Evolutionary conservation across 2,888 invertebrate species (phyloP).

Genomic region (Tachystola acroxantha): DNA sequence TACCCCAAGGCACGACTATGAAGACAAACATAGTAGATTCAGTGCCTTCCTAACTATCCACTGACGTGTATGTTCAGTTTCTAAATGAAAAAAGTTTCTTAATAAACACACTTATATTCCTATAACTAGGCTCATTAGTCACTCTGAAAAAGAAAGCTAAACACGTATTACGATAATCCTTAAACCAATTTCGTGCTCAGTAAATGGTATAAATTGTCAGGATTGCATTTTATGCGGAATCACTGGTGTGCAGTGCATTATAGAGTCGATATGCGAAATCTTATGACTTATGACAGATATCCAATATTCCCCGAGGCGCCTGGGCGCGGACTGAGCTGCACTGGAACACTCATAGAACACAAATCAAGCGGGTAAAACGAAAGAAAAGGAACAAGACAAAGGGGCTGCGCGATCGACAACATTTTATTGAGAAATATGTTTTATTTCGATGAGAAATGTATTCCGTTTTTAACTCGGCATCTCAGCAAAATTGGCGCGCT

Average conservation of each 20-base stretch:
- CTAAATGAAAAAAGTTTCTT: too few relatives aligned
- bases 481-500: background rate
- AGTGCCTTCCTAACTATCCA: too few relatives aligned
- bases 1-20: too few relatives aligned
- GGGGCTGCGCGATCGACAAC: slow-evolving; percentile 57
- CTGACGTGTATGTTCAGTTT: too few relatives aligned
- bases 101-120: too few relatives aligned
- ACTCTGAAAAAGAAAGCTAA: background rate
- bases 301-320: slow-evolving; percentile 55
- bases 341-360: slow-evolving; percentile 58
- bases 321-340: slow-evolving; percentile 43
- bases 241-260: slow-evolving; percentile 42
- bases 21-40: too few relatives aligned
- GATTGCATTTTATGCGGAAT: slow-evolving; percentile 28
- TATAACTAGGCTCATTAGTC: too few relatives aligned
- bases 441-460: slow-evolving; percentile 60
- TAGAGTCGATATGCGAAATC: slow-evolving; percentile 53
- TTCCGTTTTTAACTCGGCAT: slow-evolving; percentile 17
- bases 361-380: slow-evolving; percentile 58
- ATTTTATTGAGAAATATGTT: slow-evolving; percentile 63
- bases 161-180: slow-evolving; percentile 13
- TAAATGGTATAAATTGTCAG: slow-evolving; percentile 26
- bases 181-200: slow-evolving; percentile 19
- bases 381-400: slow-evolving; percentile 56
- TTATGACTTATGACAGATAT: slow-evolving; percentile 65